These are phyloP conservation scores for Oasisia sp. DNA, from an alignment of 2,888 invertebrate genomes.

Conservation along the genomic window DNA sequence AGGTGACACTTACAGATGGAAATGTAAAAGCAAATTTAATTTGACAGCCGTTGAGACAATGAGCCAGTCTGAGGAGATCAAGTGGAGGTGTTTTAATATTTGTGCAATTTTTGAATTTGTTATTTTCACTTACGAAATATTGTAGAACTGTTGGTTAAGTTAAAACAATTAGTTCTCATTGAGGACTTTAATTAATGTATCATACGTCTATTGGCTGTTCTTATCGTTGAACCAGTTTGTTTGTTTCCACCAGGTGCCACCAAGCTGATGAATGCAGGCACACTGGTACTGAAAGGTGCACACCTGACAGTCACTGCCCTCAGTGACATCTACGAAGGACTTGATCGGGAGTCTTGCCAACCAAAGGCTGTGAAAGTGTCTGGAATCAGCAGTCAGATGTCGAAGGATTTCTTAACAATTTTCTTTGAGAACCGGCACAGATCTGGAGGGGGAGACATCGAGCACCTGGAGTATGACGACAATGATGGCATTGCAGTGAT, in stretches of 20 bases:
- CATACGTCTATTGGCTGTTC: not conserved
- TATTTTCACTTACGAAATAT: too few relatives aligned
- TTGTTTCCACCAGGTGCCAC: not conserved
- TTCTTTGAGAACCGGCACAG: slow-evolving; percentile 34
- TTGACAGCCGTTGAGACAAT: too few relatives aligned
- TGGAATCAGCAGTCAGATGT: not conserved
- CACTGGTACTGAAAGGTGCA: not conserved
- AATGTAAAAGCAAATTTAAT: too few relatives aligned
- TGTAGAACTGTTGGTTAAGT: too few relatives aligned
- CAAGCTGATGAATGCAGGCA: not conserved
- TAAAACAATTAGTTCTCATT: too few relatives aligned
- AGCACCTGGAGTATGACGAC: not conserved
- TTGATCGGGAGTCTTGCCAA: not conserved
- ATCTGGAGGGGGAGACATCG: slow-evolving; percentile 30
- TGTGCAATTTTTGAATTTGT: too few relatives aligned
- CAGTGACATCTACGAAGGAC: not conserved
- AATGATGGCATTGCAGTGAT: slow-evolving; percentile 10
- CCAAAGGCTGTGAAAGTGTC: not conserved
- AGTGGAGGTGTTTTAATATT: too few relatives aligned
- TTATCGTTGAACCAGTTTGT: not conserved
- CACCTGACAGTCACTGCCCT: not conserved
- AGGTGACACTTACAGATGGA: too few relatives aligned
- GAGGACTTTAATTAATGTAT: not conserved
- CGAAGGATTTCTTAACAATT: slow-evolving; percentile 27
- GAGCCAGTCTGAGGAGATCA: too few relatives aligned